Base-by-base conservation (phyloP, 35 echinoderm and acorn worm species). In the Ptychodera flava region DNA sequence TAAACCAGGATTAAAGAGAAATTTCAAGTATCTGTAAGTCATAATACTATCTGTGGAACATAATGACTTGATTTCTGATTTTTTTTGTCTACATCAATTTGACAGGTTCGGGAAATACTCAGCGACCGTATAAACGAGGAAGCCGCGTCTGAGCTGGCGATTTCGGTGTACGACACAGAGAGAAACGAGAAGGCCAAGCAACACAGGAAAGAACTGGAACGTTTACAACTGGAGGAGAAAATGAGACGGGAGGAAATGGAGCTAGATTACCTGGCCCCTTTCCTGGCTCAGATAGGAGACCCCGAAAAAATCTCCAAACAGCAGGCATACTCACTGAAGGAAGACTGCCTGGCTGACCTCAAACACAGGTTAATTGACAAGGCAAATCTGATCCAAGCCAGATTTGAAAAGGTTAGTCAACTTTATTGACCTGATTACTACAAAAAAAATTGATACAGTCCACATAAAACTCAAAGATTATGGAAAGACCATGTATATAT, bases 101-200 rank as follows among this genome's bases (percentile, higher is more conserved):
- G 6, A 64, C 64, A 99, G 96, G 96, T 99, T 22, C 83, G 93
- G 38, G 93, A 94, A 84, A 94, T 99, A 38, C 79, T 99, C 45
- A 85, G 87, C 81, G 93, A 99, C n/a, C 83, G 96, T 35, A 81
- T 85, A 31, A 79, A 81, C 14, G 96, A 99, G 86, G 96, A 99
- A 85, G 88, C 78, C 0, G 78, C 82, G 38, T 99, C 96, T 6
- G 96, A 99, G 10, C 76, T 99, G 33, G 88, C 90, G 33, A 99
- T 99, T 80, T 99, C 96, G 1, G 96, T 99, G 0, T 94, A 99
- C 77, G 96, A 99, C 38, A 99, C 96, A 28, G 96, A 99, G 32
- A 86, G 96, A 28, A 99, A 99, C 84, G 96, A 99, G 86, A 99
- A 99, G 78, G 96, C 96, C 16, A 99, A 99, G 35, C 90, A 99